A percentile compares a stretch with the other conserved stretches of the same genome.
phyloP scores from a whole-genome alignment of 2,797 vertebrate species.

The Gymnocypris eckloni region DNA sequence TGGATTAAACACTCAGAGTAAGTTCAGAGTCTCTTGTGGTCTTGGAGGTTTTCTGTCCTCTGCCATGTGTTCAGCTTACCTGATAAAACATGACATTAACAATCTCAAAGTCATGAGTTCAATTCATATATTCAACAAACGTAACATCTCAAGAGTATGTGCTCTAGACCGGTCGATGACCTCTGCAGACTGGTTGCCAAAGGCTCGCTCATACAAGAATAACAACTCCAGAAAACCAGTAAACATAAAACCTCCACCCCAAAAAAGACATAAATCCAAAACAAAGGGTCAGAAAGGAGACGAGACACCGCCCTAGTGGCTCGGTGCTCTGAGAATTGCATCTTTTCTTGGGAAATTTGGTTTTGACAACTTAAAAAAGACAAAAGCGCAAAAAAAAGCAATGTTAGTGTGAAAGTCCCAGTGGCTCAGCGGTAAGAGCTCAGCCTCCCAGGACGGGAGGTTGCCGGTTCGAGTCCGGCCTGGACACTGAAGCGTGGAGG shows the following conservation, averaged over 20 bases:
- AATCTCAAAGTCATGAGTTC: background rate
- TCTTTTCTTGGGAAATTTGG: too few species aligned
- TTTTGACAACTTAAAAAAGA: too few species aligned
- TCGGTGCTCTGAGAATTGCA: too few species aligned
- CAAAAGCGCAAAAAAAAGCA: background rate
- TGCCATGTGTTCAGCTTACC: background rate
- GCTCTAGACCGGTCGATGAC: too few species aligned
- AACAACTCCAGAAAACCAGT: too few species aligned
- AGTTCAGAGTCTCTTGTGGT: background rate
- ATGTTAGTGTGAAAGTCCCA: accelerated
- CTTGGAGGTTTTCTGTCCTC: background rate
- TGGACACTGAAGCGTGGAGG: background rate
- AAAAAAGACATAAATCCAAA: background rate
- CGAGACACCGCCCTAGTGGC: background rate
- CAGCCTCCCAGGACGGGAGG: accelerated
- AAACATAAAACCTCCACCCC: too few species aligned
- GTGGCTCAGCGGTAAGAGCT: background rate
- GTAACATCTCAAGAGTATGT: background rate
- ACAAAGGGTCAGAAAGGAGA: too few species aligned
- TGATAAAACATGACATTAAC: background rate
- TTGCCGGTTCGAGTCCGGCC: background rate
- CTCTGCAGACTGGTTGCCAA: too few species aligned
- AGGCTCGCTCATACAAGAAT: background rate
- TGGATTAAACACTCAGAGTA: background rate
- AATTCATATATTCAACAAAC: background rate